These are phyloP conservation scores for Harpalus rubripes DNA, from an alignment of 2,888 invertebrate species.

Conservation along the genomic window DNA sequence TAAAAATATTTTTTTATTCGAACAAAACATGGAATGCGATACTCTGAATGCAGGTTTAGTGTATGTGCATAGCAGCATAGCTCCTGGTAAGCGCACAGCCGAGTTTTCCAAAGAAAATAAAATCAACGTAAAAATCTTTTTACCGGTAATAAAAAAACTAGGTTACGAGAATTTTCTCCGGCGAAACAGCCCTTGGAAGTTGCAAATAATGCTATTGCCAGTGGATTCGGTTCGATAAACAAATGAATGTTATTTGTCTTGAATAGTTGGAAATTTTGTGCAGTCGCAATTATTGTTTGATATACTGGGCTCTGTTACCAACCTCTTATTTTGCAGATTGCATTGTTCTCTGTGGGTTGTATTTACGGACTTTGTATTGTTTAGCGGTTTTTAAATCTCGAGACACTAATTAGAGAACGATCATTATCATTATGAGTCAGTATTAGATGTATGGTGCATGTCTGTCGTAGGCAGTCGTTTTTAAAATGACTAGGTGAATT, in stretches of 20 bases:
- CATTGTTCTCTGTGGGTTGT: neutral
- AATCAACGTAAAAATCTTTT: conserved; percentile 47
- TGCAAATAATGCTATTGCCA: conserved; percentile 16
- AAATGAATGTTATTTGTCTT: conserved; percentile 42
- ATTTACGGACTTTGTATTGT: neutral
- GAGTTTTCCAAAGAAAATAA: conserved; percentile 30
- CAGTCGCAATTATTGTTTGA: conserved; percentile 19
- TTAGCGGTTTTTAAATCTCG: neutral
- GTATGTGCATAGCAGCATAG: conserved; percentile 3
- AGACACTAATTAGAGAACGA: too few relatives aligned
- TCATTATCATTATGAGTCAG: too few relatives aligned
- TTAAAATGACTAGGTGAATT: too few relatives aligned
- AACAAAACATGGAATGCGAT: conserved; percentile 25
- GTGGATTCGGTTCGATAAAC: conserved; percentile 24
- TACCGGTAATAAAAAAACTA: conserved; percentile 46
- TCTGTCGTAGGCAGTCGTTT: too few relatives aligned
- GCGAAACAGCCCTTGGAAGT: conserved; percentile 30
- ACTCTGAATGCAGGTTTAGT: conserved; percentile 35
- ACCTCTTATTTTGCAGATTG: conserved; percentile 16
- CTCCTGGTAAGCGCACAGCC: neutral
- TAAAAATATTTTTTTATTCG: conserved; percentile 38
- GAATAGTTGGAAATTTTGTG: conserved; percentile 33
- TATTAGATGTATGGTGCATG: too few relatives aligned
- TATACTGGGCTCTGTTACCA: neutral
- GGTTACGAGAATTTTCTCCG: conserved; percentile 38